These are phyloP conservation scores for Oscheius myriophilus DNA, from an alignment of 2,888 invertebrate genomes.

Conservation along the genomic window DNA sequence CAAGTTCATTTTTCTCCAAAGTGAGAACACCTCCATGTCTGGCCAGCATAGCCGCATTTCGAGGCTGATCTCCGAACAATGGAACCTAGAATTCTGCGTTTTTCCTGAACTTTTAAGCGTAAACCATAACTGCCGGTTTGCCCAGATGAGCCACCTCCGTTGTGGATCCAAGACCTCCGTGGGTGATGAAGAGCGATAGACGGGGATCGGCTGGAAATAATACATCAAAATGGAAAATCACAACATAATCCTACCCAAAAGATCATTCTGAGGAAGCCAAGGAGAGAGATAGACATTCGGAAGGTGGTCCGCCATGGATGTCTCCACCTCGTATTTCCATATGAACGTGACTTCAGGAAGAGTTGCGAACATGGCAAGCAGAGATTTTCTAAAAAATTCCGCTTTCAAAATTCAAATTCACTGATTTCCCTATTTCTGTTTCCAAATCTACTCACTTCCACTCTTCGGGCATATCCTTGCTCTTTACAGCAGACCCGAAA, in stretches of 20 bases:
- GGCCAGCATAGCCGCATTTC: constrained; percentile 50
- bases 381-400: constrained; percentile 35
- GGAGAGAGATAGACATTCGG: constrained; percentile 42
- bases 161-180: constrained; percentile 41
- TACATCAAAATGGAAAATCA: not conserved
- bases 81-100: constrained; percentile 45
- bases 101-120: not conserved
- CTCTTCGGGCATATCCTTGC: constrained; percentile 31
- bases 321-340: constrained; percentile 49
- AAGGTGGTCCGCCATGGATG: constrained; percentile 27
- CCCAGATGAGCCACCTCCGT: constrained; percentile 45
- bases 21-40: constrained; percentile 39
- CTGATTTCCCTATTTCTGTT: not conserved
- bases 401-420: constrained; percentile 1
- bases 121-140: constrained; percentile 37
- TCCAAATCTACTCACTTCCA: constrained; percentile 19
- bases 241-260: constrained; percentile 35
- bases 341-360: constrained; percentile 47
- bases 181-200: constrained; percentile 47
- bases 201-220: constrained; percentile 33
- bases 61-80: constrained; percentile 51
- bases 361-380: constrained; percentile 33
- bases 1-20: constrained; percentile 40
- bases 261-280: constrained; percentile 55
- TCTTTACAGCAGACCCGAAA: constrained; percentile 28